Base-by-base conservation (phyloP, 2,888 invertebrate species). In the Caradrina clavipalpis region DNA sequence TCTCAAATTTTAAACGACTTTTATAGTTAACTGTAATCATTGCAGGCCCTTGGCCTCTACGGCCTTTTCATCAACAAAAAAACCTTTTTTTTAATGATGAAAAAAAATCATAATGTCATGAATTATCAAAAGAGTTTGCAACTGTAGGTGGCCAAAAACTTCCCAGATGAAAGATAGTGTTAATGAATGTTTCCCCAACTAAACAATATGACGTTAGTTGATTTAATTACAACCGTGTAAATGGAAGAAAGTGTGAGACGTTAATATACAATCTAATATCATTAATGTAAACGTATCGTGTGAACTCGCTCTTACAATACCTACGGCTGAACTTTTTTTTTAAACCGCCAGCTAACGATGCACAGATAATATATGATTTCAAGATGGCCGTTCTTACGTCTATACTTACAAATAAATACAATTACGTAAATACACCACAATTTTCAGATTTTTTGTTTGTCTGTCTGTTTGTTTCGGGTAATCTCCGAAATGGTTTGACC, bases 201-300 rank as follows among this genome's bases (percentile, higher is more conserved):
- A 80, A 74, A 83, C 76, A 83, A 78, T 78, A 66, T 70, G 65
- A 76, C 74, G 78, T 73, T 74, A 62, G 53, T 63, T 80, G 64
- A 71, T 72, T 73, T 80, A 81, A 83, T 80, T 83, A 79, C 78
- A 54, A 73, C 61, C 70, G 81, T 82, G 78, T 84, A 82, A 81
- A 74, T 85, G 76, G 69, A 86, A 83, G 89, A 89, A 89, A 88
- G 87, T 89, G 88, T 88, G 87, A 80, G 88, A 89, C 79, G 80
- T 62, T 81, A 75, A 75, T 81, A 72, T 66, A 81, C 79, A 79
- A 81, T 73, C 61, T 80, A 76, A 76, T 75, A 70, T 82, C 76
- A 82, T 82, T 78, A 83, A 51, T 62, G 69, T 77, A 80, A 80
- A 81, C 77, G 64, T 72, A 76, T 65, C 76, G 78, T 83, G 83